phyloP scores from a whole-genome alignment of 2,113 vertebrate species.

The Xiphorhynchus elegans region DNA sequence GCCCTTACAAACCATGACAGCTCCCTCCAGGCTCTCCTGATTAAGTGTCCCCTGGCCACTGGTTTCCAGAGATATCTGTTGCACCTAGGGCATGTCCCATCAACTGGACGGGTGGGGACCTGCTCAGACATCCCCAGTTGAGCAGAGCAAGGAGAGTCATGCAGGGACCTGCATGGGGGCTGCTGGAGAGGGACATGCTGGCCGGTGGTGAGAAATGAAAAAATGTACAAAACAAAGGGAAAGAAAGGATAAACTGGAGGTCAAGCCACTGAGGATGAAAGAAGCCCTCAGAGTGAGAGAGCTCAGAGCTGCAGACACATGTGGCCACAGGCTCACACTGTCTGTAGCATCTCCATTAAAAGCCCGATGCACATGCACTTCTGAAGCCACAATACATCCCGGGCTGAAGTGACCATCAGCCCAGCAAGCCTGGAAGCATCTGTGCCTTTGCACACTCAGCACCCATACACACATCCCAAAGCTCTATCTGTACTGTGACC shows the following conservation, averaged over 20 bases:
- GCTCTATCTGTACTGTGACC: not conserved
- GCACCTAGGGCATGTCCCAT: not conserved
- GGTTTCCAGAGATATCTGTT: not conserved
- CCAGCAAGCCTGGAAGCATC: not conserved
- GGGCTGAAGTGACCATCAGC: not conserved
- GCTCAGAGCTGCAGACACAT: not conserved
- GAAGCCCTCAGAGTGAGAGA: not conserved
- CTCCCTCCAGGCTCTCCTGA: not conserved
- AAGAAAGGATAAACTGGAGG: not conserved
- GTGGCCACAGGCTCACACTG: not conserved
- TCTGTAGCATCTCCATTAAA: not conserved
- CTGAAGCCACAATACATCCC: not conserved
- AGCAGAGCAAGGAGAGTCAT: not conserved
- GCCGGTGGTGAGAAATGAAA: fast-evolving
- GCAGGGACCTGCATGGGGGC: not conserved
- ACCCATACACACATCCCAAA: fast-evolving
- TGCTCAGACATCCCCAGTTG: not conserved
- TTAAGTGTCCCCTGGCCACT: not conserved
- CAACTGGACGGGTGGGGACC: not conserved
- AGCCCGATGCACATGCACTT: fast-evolving
- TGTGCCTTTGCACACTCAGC: fast-evolving
- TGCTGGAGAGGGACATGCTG: not conserved
- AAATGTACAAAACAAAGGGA: not conserved
- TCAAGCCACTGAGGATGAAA: not conserved
- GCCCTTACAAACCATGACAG: not conserved